These are phyloP conservation scores for Meloe dianella DNA, from an alignment of 2,888 invertebrate genomes.

Conservation along the genomic window DNA sequence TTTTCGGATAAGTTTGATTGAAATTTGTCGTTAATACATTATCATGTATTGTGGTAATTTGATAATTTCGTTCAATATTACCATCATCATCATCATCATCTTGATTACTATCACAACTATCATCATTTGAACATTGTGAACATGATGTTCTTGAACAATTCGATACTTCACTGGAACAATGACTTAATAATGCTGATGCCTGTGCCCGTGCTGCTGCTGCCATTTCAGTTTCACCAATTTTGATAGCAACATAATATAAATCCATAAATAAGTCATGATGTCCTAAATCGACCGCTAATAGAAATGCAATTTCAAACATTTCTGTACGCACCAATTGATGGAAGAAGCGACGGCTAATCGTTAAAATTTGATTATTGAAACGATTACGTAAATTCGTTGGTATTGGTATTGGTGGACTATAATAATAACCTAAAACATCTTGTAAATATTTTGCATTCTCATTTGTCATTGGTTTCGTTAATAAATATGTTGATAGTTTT, in stretches of 20 bases:
- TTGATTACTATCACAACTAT: conserved; percentile 53
- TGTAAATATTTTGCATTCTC: conserved; percentile 72
- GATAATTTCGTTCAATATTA: conserved; percentile 39
- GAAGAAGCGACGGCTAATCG: conserved; percentile 85
- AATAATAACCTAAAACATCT: conserved; percentile 81
- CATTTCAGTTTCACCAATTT: conserved; percentile 67
- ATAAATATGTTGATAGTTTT: conserved; percentile 71
- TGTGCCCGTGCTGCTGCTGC: conserved; percentile 74
- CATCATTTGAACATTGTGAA: conserved; percentile 66
- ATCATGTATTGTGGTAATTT: conserved; percentile 35
- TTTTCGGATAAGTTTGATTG: conserved; percentile 55
- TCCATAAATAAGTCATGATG: conserved; percentile 90
- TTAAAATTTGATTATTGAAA: conserved; percentile 76
- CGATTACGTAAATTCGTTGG: conserved; percentile 73
- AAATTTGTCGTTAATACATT: conserved; percentile 57
- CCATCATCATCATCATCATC: conserved; percentile 55
- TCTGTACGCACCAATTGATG: conserved; percentile 81
- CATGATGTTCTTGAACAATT: conserved; percentile 76
- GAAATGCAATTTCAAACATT: conserved; percentile 80
- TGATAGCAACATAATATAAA: conserved; percentile 75
- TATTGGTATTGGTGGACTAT: conserved; percentile 71
- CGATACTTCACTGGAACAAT: conserved; percentile 64
- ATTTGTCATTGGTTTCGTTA: conserved; percentile 65
- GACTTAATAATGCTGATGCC: conserved; percentile 62
- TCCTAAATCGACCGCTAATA: conserved; percentile 82